A percentile compares a stretch with the other conserved stretches of the same genome.
Evolutionary conservation across 2,888 invertebrate genomes (phyloP).

Genomic region (Odontothrips loti): DNA sequence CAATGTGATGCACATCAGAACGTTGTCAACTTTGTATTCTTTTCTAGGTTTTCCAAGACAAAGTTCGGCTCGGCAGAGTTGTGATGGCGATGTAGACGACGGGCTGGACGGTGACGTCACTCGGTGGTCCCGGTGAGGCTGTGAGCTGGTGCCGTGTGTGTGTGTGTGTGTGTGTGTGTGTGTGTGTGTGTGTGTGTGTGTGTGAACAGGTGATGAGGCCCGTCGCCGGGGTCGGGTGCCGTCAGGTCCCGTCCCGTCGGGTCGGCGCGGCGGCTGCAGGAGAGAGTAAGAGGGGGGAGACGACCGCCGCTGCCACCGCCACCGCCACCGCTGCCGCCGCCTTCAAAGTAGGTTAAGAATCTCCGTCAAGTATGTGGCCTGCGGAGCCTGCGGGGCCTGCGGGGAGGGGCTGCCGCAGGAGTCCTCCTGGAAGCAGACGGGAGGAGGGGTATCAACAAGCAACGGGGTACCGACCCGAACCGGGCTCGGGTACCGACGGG

Average conservation of each 20-base stretch:
- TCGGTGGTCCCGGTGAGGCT: background rate
- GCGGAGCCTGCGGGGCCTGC: background rate
- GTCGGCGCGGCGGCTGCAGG: background rate
- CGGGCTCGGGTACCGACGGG: background rate
- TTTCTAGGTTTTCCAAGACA: no score
- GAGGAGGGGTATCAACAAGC: background rate
- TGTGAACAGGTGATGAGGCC: background rate
- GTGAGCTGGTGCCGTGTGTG: background rate
- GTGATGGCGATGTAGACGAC: background rate
- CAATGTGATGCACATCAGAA: no score
- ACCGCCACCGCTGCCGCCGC: background rate
- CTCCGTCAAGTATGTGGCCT: conserved; percentile 25
- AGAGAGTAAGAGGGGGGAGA: background rate
- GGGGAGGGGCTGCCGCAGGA: background rate
- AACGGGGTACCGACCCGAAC: background rate
- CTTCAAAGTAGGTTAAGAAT: conserved; percentile 26
- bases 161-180: background rate
- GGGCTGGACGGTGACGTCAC: background rate
- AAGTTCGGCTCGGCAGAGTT: background rate
- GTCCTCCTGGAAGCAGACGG: background rate
- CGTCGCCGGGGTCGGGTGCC: background rate
- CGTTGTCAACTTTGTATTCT: no score
- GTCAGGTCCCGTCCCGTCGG: background rate
- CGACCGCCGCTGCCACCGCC: background rate
- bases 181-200: background rate